Evolutionary conservation across 1,140 invertebrate genomes (phyloP).

Genomic region (Panagrolaimus sp.): DNA sequence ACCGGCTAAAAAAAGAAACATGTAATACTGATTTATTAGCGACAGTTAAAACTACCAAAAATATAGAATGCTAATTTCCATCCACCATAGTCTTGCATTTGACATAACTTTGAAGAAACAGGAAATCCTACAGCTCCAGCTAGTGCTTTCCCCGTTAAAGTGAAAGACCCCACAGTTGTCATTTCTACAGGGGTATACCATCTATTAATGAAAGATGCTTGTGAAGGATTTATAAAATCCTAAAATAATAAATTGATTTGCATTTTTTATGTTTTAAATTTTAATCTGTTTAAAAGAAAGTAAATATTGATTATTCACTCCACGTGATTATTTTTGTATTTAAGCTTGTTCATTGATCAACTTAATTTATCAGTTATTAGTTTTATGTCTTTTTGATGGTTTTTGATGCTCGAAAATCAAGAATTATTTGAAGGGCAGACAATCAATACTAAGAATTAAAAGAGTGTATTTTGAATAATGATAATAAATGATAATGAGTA

Average conservation of each 20-base stretch:
- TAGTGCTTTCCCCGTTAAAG: background rate
- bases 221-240: background rate
- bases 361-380: too few species aligned
- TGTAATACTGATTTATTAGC: too few species aligned
- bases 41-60: background rate
- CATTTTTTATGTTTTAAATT: background rate
- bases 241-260: background rate
- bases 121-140: background rate
- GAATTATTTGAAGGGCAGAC: too few species aligned
- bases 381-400: too few species aligned
- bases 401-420: too few species aligned
- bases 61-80: conserved; percentile 5
- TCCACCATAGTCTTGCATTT: background rate
- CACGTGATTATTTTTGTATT: too few species aligned
- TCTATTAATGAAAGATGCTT: background rate
- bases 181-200: conserved; percentile 2
- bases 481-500: too few species aligned
- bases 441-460: too few species aligned
- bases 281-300: background rate
- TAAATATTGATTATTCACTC: background rate
- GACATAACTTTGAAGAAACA: background rate
- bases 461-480: too few species aligned
- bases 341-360: too few species aligned
- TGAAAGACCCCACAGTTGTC: background rate
- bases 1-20: background rate